These are phyloP conservation scores for Neolamprologus devosi DNA, from an alignment of 2,113 vertebrate species.

Conservation along the genomic window DNA sequence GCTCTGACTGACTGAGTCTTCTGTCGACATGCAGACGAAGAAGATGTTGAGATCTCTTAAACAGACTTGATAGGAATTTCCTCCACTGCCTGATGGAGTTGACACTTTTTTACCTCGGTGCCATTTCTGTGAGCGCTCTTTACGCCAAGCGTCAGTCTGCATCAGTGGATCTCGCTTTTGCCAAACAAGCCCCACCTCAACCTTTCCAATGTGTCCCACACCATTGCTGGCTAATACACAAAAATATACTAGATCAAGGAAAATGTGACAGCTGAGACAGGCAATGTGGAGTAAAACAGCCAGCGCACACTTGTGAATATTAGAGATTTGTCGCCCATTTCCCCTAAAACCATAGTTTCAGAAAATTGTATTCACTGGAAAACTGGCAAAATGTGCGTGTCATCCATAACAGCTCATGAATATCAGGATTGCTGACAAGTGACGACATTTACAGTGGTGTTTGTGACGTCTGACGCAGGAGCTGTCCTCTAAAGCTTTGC, in stretches of 20 bases:
- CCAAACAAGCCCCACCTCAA: slow-evolving; percentile 17
- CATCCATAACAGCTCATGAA: neutral
- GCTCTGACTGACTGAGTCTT: slow-evolving; percentile 1
- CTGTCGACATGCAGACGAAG: neutral
- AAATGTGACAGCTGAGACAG: neutral
- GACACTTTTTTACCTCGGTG: slow-evolving; percentile 45
- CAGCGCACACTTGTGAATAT: neutral
- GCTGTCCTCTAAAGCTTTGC: neutral
- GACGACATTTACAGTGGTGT: neutral
- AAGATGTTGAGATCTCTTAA: slow-evolving; percentile 25
- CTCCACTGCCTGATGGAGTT: slow-evolving; percentile 45
- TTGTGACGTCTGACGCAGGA: neutral
- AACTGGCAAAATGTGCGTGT: neutral
- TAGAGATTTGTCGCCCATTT: neutral
- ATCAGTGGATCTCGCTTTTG: slow-evolving; percentile 29
- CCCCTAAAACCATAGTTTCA: neutral
- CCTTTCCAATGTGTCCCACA: slow-evolving; percentile 17
- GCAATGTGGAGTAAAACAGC: neutral
- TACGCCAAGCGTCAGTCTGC: slow-evolving; percentile 46
- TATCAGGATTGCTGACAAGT: neutral
- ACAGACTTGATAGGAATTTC: slow-evolving; percentile 45
- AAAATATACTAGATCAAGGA: neutral
- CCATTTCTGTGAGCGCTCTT: slow-evolving; percentile 45
- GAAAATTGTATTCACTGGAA: neutral
- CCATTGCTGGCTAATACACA: slow-evolving; percentile 32